Evolutionary conservation across 1,140 invertebrate genomes (phyloP).

Genomic region (Anthonomus grandis): DNA sequence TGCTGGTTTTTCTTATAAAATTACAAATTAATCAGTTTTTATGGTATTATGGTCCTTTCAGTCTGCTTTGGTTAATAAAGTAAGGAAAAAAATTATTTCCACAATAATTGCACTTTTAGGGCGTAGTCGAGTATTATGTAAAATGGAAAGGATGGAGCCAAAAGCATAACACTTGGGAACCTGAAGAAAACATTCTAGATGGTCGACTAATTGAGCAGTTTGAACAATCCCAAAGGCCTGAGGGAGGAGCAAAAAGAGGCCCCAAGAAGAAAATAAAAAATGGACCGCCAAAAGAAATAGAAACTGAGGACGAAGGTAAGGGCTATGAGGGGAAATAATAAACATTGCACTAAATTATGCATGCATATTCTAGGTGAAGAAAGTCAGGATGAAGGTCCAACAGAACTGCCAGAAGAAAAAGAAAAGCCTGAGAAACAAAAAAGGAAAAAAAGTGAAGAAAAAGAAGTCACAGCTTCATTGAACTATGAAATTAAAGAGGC

Average conservation of each 20-base stretch:
- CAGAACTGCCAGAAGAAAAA: constrained; percentile 6
- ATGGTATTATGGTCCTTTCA: too few relatives aligned
- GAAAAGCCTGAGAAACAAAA: constrained; percentile 25
- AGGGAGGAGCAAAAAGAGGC: constrained; percentile 55
- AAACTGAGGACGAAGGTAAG: constrained; percentile 51
- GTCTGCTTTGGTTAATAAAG: too few relatives aligned
- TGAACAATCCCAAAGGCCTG: constrained; percentile 62
- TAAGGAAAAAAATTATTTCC: neutral
- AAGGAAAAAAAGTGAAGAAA: constrained; percentile 31
- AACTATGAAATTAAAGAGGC: too few relatives aligned
- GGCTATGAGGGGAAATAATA: neutral
- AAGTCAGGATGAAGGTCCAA: constrained; percentile 48
- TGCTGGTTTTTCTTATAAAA: too few relatives aligned
- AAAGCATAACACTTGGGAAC: constrained; percentile 96
- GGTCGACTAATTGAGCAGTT: constrained; percentile 87
- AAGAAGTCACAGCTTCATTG: too few relatives aligned
- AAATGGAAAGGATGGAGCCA: constrained; percentile 98
- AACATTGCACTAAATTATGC: neutral
- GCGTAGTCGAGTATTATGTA: constrained; percentile 88
- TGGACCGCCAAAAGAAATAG: constrained; percentile 30
- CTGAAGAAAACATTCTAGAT: constrained; percentile 94
- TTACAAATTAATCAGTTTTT: too few relatives aligned
- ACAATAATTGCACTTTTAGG: constrained; percentile 55
- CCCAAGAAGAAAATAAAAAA: constrained; percentile 54
- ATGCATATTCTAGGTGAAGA: constrained; percentile 43